A percentile compares a stretch with the other conserved stretches of the same genome.
Evolutionary conservation across 1,140 invertebrate genomes (phyloP).

Genomic region (Thaumetopoea pityocampa): DNA sequence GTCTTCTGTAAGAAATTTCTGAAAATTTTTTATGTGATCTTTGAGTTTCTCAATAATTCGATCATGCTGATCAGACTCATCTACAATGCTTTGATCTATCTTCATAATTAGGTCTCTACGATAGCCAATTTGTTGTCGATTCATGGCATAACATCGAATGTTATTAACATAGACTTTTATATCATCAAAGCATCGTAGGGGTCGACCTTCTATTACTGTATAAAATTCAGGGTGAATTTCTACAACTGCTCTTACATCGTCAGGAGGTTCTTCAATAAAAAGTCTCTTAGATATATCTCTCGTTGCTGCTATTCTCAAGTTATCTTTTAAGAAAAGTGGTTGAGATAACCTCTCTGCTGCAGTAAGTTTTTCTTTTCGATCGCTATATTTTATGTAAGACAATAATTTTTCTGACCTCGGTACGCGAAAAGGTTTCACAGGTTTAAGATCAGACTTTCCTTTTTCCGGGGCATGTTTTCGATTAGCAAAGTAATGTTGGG

Average conservation of each 20-base stretch:
- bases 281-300: conserved; percentile 64
- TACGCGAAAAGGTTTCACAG: conserved; percentile 36
- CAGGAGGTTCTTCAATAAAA: conserved; percentile 53
- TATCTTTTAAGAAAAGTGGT: conserved; percentile 58
- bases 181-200: conserved; percentile 76
- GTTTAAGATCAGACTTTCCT: conserved; percentile 26
- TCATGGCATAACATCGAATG: conserved; percentile 74
- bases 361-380: conserved; percentile 51
- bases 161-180: conserved; percentile 77
- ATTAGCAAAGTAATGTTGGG: conserved; percentile 63
- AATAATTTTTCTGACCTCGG: conserved; percentile 59
- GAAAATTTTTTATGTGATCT: conserved; percentile 77
- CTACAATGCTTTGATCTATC: conserved; percentile 77
- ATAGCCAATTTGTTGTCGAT: conserved; percentile 77
- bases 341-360: conserved; percentile 37
- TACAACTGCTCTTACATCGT: conserved; percentile 69
- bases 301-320: conserved; percentile 50
- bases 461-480: conserved; percentile 43
- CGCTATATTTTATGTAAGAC: conserved; percentile 67
- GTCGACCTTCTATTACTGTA: conserved; percentile 77
- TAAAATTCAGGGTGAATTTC: conserved; percentile 82
- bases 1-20: conserved; percentile 79
- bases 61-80: conserved; percentile 75
- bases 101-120: conserved; percentile 77
- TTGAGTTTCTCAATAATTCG: conserved; percentile 74